These are phyloP conservation scores for Craseonycteris thonglongyai DNA, from an alignment of 2,113 vertebrate species.

Conservation along the genomic window DNA sequence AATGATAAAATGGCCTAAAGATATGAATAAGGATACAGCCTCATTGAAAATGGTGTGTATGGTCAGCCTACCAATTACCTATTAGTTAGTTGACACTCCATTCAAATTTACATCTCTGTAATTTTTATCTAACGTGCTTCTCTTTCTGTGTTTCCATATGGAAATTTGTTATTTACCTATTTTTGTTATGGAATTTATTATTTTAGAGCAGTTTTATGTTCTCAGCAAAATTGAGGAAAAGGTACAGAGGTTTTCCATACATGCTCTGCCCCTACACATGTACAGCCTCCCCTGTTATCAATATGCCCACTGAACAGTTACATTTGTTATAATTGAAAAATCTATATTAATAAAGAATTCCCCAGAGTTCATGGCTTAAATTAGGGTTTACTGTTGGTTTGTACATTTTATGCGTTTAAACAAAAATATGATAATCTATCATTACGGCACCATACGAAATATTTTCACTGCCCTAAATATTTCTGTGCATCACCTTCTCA, in stretches of 20 bases:
- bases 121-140: background rate
- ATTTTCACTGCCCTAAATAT: background rate
- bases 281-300: background rate
- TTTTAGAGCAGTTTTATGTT: background rate
- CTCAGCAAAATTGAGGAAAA: background rate
- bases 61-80: too few species aligned
- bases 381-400: background rate
- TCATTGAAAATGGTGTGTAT: too few species aligned
- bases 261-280: background rate
- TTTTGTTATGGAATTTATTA: background rate
- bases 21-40: too few species aligned
- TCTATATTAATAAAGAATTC: background rate
- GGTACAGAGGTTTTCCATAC: background rate
- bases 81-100: background rate
- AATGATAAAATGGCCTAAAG: too few species aligned
- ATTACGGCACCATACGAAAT: background rate
- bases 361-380: background rate
- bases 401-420: background rate
- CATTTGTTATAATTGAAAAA: background rate
- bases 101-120: background rate
- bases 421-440: background rate
- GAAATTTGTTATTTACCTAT: background rate
- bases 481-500: background rate
- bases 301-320: fast-evolving
- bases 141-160: background rate